Conservation (phyloP, 2,888 invertebrate genomes). For the Thecophora atra region DNA sequence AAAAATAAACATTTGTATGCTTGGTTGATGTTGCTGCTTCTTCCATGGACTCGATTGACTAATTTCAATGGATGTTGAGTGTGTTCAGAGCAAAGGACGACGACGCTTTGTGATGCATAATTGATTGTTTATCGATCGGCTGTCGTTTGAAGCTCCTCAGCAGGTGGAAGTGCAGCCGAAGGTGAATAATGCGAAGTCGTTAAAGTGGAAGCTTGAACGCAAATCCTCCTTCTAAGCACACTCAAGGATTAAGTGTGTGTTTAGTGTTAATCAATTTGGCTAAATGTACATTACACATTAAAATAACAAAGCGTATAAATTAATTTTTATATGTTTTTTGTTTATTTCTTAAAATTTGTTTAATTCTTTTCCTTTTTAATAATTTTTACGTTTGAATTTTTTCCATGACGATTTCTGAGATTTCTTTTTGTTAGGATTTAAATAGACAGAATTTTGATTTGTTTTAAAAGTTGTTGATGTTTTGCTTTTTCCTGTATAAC, state of each 20-base stretch:
- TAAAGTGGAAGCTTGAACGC: too few species aligned
- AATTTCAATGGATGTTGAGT: neutral
- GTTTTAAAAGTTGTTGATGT: neutral
- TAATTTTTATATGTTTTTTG: conserved; percentile 51
- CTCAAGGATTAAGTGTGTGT: neutral
- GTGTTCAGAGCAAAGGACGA: neutral
- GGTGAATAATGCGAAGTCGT: neutral
- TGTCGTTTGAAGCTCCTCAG: too few species aligned
- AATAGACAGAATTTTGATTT: conserved; percentile 38
- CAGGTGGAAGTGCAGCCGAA: neutral
- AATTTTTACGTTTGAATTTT: conserved; percentile 11
- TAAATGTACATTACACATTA: conserved; percentile 14
- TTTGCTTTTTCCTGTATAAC: conserved; percentile 34
- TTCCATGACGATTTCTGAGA: conserved; percentile 15
- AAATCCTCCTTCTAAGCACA: neutral
- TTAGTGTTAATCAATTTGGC: neutral
- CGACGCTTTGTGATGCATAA: neutral
- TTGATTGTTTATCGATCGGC: conserved; percentile 2
- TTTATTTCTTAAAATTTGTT: conserved; percentile 46
- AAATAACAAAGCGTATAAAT: conserved; percentile 36
- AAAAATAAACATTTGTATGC: conserved; percentile 20
- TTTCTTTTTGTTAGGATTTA: conserved; percentile 23
- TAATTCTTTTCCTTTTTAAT: conserved; percentile 1
- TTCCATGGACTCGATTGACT: neutral
- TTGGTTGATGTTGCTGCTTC: neutral